Conservation (phyloP, 2,888 invertebrate genomes). For the Pachycephus smyrnensis region DNA sequence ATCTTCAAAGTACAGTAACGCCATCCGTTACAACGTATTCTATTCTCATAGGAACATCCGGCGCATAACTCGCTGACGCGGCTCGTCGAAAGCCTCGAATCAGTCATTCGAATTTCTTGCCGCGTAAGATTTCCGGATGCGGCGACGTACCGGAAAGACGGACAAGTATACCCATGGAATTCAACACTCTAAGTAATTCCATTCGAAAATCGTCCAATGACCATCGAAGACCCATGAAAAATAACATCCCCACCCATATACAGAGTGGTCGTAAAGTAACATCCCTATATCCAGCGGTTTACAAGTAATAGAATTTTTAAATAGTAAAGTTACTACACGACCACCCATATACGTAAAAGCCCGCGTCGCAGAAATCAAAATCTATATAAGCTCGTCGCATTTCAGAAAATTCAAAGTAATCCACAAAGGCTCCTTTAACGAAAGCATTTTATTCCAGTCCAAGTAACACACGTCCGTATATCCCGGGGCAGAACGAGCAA, state of each 20-base stretch:
- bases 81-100: neutral
- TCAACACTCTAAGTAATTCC: neutral
- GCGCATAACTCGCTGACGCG: neutral
- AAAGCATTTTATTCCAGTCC: neutral
- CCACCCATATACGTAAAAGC: too few species aligned
- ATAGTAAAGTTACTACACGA: too few species aligned
- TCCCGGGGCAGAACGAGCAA: conserved; percentile 21
- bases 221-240: too few species aligned
- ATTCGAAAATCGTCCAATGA: too few species aligned
- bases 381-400: neutral
- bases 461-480: neutral
- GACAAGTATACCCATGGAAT: neutral
- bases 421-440: neutral
- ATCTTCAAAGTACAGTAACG: neutral
- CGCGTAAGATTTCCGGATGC: neutral
- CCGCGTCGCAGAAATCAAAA: too few species aligned
- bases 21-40: neutral
- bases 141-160: neutral
- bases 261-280: too few species aligned
- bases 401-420: neutral
- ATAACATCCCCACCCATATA: too few species aligned
- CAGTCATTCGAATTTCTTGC: conserved; percentile 3
- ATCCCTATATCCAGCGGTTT: too few species aligned
- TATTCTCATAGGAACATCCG: neutral
- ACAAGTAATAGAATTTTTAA: too few species aligned